Conservation (phyloP, 2,113 vertebrate species). For the Noctilio leporinus region DNA sequence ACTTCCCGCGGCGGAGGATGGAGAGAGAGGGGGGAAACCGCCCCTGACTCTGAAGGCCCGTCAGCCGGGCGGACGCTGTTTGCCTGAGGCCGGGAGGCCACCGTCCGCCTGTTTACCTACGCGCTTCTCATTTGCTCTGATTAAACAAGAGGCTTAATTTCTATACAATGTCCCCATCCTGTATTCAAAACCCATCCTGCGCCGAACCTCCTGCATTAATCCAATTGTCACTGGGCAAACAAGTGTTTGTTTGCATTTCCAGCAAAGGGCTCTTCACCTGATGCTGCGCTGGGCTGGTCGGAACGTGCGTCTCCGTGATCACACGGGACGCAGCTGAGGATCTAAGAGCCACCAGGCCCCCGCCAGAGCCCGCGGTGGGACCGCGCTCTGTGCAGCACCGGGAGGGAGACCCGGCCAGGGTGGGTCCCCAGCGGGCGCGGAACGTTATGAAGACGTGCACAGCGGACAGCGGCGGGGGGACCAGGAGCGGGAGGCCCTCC, state of each 20-base stretch:
- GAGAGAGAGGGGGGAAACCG: background rate
- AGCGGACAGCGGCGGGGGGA: background rate
- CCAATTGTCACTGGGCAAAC: background rate
- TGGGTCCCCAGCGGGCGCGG: background rate
- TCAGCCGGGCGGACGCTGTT: too few relatives aligned
- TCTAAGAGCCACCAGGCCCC: too few relatives aligned
- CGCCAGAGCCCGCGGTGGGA: too few relatives aligned
- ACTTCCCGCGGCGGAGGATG: background rate
- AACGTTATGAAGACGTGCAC: accelerated
- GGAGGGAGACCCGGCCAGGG: too few relatives aligned
- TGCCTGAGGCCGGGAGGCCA: background rate
- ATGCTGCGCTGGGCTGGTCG: background rate
- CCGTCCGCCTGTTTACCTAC: background rate
- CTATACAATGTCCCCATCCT: background rate
- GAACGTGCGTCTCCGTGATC: background rate
- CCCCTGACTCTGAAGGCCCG: background rate
- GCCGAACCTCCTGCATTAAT: background rate
- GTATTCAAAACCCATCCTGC: background rate
- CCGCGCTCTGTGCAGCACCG: too few relatives aligned
- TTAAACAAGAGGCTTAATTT: background rate
- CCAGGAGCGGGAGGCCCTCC: too few relatives aligned
- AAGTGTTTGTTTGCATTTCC: background rate
- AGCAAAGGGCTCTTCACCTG: background rate
- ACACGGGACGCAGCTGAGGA: background rate
- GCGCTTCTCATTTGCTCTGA: background rate